Base-by-base conservation (phyloP, 2,888 invertebrate genomes). In the Agrotis puta region DNA sequence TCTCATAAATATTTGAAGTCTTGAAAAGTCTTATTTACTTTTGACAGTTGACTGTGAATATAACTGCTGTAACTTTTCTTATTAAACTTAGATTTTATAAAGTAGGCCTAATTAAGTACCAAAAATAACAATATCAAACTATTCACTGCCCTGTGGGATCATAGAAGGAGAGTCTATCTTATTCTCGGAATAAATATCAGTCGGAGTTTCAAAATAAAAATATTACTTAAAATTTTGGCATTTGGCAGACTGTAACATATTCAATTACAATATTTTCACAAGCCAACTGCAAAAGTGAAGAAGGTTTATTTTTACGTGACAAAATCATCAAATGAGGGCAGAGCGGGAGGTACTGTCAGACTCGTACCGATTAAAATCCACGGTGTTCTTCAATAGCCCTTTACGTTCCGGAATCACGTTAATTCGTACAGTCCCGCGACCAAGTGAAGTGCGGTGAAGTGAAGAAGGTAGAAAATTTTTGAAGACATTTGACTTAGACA, bases 221-320 rank as follows among this genome's bases (percentile, higher is more conserved):
- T n/a, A 22, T 50, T 58, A 16, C n/a, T 51, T 14, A 6, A n/a
- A 18, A 53, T 59, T 24, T 24, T 22, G 2, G 5, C 4, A 14
- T 56, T 45, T 74, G 64, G 18, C 27, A 22, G 39, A n/a, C 53
- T 48, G 24, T 39, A 27, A 63, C 24, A 24, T 39, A 54, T 74
- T 74, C 47, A 54, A 64, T 27, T 71, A 16, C n/a, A 2, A 43
- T 22, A 13, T 71, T 63, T 74, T 22, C 47, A 33, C 27, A 71
- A 48, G 22, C 74, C n/a, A 24, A 27, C 64, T 63, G 20, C 22
- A 33, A 72, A 65, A 72, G 13, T 56, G 11, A 45, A 56, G 22
- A 7, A 48, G 13, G 7, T 27, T n/a, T n/a, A n/a, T n/a, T n/a
- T n/a, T n/a, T n/a, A n/a, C n/a, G n/a, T n/a, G n/a, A n/a, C n/a